These are phyloP conservation scores for Catamblyrhynchus diadema DNA, from an alignment of 2,797 vertebrate species.

Conservation along the genomic window DNA sequence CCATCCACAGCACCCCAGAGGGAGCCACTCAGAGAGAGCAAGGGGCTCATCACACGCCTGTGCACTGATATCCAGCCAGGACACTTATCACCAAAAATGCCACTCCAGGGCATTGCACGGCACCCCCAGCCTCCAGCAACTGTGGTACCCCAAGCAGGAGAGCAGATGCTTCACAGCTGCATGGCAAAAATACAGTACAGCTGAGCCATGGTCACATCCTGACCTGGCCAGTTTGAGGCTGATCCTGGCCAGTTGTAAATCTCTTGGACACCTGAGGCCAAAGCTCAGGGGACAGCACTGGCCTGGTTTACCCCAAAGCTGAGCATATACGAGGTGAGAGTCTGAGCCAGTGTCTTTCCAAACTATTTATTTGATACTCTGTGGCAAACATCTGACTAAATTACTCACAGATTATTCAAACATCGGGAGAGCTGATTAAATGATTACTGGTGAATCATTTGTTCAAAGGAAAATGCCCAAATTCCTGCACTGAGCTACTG, in stretches of 20 bases:
- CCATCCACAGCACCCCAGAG: too few species aligned
- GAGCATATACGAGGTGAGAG: neutral
- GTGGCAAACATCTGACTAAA: slow-evolving; percentile 35
- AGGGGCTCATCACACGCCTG: neutral
- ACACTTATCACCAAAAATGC: neutral
- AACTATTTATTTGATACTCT: neutral
- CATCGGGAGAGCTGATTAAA: neutral
- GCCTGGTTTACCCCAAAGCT: neutral
- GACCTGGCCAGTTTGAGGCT: neutral
- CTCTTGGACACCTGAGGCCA: neutral
- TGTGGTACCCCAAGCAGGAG: neutral
- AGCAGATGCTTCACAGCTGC: neutral
- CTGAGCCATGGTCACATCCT: neutral
- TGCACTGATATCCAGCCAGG: neutral
- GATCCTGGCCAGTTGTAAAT: neutral
- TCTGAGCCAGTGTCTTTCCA: neutral
- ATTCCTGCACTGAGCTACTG: slow-evolving; percentile 22
- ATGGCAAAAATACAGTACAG: accelerated
- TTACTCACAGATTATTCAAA: slow-evolving; percentile 45
- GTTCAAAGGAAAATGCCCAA: slow-evolving; percentile 28
- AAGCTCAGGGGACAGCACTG: neutral
- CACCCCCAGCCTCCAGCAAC: neutral
- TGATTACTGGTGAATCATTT: slow-evolving; percentile 58
- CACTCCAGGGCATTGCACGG: accelerated
- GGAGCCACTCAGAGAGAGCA: neutral